A percentile compares a stretch with the other conserved stretches of the same genome.
Evolutionary conservation across 2,797 vertebrate genomes (phyloP).

Genomic region (Manis javanica): DNA sequence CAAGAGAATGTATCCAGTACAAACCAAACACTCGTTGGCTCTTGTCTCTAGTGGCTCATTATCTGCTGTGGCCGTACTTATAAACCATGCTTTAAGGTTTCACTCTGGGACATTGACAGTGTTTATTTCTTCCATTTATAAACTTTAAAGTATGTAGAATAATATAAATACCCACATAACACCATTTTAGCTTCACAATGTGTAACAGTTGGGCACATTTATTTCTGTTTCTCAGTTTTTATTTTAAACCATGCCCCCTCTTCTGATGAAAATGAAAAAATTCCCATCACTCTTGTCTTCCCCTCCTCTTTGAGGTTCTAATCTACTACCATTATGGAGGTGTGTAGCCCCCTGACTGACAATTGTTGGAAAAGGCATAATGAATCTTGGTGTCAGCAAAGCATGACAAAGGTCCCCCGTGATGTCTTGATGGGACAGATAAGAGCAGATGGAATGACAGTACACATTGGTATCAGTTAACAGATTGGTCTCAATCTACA

Average conservation of each 20-base stretch:
- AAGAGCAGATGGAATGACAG: not conserved
- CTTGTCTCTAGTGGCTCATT: not conserved
- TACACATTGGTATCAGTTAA: not conserved
- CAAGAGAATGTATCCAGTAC: not conserved
- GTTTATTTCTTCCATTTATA: not conserved
- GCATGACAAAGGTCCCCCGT: not conserved
- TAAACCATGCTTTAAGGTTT: not conserved
- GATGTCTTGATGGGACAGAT: not conserved
- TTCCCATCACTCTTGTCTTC: not conserved
- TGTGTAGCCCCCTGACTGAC: not conserved
- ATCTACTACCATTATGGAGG: not conserved
- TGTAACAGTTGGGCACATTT: not conserved
- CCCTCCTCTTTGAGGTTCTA: not conserved
- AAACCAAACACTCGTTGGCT: not conserved
- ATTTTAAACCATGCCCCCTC: not conserved
- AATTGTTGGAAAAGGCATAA: not conserved
- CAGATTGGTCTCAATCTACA: not conserved
- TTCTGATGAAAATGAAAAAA: constrained; percentile 1
- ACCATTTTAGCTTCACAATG: not conserved
- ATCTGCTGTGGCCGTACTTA: not conserved
- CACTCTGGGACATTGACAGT: not conserved
- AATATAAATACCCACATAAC: not conserved
- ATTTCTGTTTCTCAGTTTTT: not conserved
- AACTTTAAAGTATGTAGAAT: not conserved
- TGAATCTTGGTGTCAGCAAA: not conserved